phyloP scores from a whole-genome alignment of 2,113 vertebrate genomes.

The Rhegmatorhina hoffmannsi region DNA sequence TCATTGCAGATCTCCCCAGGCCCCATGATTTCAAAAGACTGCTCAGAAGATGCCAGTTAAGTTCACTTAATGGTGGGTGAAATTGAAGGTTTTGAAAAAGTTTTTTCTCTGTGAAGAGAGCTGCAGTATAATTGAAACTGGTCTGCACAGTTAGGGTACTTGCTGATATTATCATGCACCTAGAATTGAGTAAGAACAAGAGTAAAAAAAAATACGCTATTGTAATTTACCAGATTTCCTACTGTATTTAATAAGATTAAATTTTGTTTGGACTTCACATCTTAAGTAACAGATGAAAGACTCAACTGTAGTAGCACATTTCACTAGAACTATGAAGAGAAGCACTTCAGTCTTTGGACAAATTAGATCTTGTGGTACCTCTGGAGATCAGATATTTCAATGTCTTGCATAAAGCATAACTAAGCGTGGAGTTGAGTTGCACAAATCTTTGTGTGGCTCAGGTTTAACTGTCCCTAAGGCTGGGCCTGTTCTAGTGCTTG shows the following conservation, averaged over 20 bases:
- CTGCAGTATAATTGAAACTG: not conserved
- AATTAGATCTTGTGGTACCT: not conserved
- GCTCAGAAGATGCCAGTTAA: not conserved
- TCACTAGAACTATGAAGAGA: not conserved
- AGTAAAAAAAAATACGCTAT: not conserved
- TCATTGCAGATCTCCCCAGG: not conserved
- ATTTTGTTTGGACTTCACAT: not conserved
- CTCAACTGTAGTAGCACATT: not conserved
- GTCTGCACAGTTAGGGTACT: not conserved
- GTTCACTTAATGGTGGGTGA: not conserved
- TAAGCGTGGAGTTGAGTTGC: not conserved
- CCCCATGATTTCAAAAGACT: not conserved
- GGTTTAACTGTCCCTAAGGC: not conserved
- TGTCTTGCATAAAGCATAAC: not conserved
- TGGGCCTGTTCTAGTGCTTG: not conserved
- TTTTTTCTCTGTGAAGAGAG: not conserved
- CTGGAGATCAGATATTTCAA: not conserved
- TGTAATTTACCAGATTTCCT: not conserved
- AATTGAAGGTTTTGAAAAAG: not conserved
- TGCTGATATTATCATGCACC: not conserved
- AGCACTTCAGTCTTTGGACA: not conserved
- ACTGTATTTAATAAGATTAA: not conserved
- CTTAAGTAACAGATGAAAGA: not conserved
- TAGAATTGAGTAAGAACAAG: not conserved
- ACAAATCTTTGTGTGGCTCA: not conserved